These are phyloP conservation scores for Xestoiulus laeticollis DNA, from an alignment of 2,888 invertebrate species.

Conservation along the genomic window DNA sequence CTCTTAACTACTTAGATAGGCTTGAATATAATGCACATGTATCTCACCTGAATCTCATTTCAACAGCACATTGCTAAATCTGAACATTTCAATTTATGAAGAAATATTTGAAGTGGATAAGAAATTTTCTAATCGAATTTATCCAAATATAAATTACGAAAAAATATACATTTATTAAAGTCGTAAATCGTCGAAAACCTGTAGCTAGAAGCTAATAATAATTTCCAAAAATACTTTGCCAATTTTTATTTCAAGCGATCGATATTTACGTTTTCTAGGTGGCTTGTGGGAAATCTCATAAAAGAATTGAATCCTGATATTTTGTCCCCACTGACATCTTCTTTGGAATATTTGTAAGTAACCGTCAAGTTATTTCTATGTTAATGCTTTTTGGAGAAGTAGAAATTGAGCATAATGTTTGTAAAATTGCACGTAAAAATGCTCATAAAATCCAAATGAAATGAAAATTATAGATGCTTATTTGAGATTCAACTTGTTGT, in stretches of 20 bases:
- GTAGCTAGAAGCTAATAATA: neutral
- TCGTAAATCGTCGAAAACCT: neutral
- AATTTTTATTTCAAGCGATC: neutral
- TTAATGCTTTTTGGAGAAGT: neutral
- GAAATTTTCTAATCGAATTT: neutral
- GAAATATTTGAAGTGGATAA: neutral
- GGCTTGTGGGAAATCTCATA: slow-evolving; percentile 2
- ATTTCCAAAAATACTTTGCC: neutral
- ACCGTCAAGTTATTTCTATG: neutral
- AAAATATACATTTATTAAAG: too few species aligned
- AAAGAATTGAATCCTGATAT: slow-evolving; percentile 18
- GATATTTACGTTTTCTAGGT: neutral
- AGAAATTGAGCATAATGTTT: neutral
- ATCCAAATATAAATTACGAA: too few species aligned
- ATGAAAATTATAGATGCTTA: neutral
- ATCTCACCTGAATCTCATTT: too few species aligned
- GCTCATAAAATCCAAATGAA: neutral
- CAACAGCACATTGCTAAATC: too few species aligned
- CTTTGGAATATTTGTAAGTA: slow-evolving; percentile 45
- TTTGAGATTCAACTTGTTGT: too few species aligned
- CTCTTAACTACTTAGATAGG: too few species aligned
- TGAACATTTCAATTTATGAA: neutral
- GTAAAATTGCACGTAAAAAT: neutral
- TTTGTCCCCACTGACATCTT: neutral
- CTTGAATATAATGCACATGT: too few species aligned